Evolutionary conservation across 2,113 vertebrate genomes (phyloP), one percentile per base, ranked within the genome.

Genomic region (Chascanopsetta lugubris): DNA sequence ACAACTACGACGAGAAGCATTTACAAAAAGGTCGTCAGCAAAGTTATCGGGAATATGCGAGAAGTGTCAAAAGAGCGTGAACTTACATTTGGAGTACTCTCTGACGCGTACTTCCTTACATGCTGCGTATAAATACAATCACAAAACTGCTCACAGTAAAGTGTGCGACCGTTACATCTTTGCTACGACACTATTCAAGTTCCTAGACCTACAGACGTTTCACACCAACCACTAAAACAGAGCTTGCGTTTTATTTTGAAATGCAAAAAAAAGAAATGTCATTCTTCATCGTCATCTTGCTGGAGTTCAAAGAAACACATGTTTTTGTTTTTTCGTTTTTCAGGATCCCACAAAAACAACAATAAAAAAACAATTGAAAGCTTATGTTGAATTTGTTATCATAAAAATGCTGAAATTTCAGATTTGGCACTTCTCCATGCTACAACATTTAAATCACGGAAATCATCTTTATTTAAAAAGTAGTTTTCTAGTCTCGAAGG

Each of bases 31-130:
- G n/a, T n/a, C n/a, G 64, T 67, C 26, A 42, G 57, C 26, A 55
- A 34, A 21, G 50, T 60, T 82, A 56, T 72, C 76, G 80, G 32
- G 48, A 83, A 79, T 76, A 58, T n/a, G 63, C 3, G 11, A 47
- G 83, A 85, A 85, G 64, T 74, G 74, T 85, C 75, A 75, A 72
- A 82, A 75, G 54, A 75, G 60, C 51, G n/a, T n/a, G n/a, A n/a
- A n/a, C n/a, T n/a, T n/a, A n/a, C n/a, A n/a, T n/a, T n/a, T n/a
- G 38, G 51, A 56, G 27, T 57, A 61, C 6, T 22, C 34, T 26
- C 36, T 50, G 45, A 62, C 6, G 21, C 13, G 21, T 21, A 12
- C 11, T 12, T 3, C 13, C 10, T 22, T 11, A 12, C 45, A 46
- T 15, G 17, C 24, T 5, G 25, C 30, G 8, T 68, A 49, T 26